Conservation (phyloP, 2,888 invertebrate species). For the Ophion ventricosus region DNA sequence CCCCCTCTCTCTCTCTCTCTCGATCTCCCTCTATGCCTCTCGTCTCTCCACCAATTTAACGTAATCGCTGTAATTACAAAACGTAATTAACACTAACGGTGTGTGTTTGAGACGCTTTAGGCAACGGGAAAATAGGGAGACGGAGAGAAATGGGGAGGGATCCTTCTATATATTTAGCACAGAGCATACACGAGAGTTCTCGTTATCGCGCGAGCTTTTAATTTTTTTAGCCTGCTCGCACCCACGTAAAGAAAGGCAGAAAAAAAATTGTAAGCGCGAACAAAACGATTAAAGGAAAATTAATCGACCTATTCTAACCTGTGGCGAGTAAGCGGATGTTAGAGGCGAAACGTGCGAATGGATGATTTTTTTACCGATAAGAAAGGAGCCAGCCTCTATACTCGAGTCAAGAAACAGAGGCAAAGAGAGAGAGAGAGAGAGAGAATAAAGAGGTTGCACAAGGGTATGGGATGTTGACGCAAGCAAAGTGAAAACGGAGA, state of each 20-base stretch:
- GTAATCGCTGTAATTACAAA: constrained; percentile 61
- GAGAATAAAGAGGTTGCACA: not conserved
- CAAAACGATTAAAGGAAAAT: constrained; percentile 57
- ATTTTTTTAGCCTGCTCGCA: constrained; percentile 35
- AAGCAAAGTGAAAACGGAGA: constrained; percentile 66
- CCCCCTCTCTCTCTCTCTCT: constrained; percentile 13
- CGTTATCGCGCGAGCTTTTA: constrained; percentile 52
- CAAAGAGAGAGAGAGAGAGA: not conserved
- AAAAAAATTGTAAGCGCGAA: constrained; percentile 20
- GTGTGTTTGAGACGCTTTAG: constrained; percentile 34
- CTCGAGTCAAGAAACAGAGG: not conserved
- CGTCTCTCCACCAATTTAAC: constrained; percentile 33
- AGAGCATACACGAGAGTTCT: constrained; percentile 31
- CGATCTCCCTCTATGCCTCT: not conserved
- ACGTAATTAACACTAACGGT: constrained; percentile 60
- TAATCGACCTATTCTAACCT: constrained; percentile 56
- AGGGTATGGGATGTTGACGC: constrained; percentile 58
- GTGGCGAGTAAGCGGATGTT: constrained; percentile 17
- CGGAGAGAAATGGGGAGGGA: not conserved
- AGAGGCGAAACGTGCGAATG: constrained; percentile 49
- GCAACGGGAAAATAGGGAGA: constrained; percentile 1
- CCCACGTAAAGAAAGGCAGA: not conserved
- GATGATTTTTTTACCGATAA: constrained; percentile 47
- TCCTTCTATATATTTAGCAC: constrained; percentile 1
- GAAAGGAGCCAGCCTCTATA: constrained; percentile 1